Base-by-base conservation (phyloP, 2,797 vertebrate genomes). In the Trachurus trachurus region DNA sequence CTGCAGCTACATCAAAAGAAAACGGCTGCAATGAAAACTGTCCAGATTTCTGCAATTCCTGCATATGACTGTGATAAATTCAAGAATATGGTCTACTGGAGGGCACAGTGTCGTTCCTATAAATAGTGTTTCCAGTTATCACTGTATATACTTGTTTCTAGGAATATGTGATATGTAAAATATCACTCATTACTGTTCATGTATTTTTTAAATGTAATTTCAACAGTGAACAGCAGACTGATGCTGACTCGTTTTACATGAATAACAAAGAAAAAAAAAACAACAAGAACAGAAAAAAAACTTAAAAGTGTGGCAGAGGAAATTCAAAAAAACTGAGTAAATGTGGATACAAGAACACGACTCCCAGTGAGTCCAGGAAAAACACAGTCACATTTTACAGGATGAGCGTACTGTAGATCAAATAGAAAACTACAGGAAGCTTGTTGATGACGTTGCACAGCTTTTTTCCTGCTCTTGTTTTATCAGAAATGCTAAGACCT, bases 11-110 rank as follows among this genome's bases (percentile, higher is more conserved):
- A 73, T 57, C 2, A 53, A 22, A 65, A 47, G 47, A 40, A 34
- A 15, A 42, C 19, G 2, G 49, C 42, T 34, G 37, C n/a, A 31
- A 13, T 3, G 22, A 66, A 66, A 50, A 50, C 57, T n/a, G 26
- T 66, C 29, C 34, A 16, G 19, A 62, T 59, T 29, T 54, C 62
- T 69, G 37, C 17, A 22, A 65, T 45, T 59, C 40, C 22, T 47
- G 29, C 49, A 54, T 57, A 44, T 17, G 52, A 60, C 16, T 19
- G 1, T 29, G 10, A 62, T 49, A 26, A 34, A 66, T 13, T 7
- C 34, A 64, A 68, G 11, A 64, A 44, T 11, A 34, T 34, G 31
- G 5, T 34, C 31, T 34, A 34, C 31, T 34, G 31, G 31, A 6
- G 31, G 31, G 5, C 31, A 34, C 31, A 34, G 31, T 34, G 31